Evolutionary conservation across 1,140 invertebrate genomes (phyloP).

Genomic region (Anastrepha obliqua): DNA sequence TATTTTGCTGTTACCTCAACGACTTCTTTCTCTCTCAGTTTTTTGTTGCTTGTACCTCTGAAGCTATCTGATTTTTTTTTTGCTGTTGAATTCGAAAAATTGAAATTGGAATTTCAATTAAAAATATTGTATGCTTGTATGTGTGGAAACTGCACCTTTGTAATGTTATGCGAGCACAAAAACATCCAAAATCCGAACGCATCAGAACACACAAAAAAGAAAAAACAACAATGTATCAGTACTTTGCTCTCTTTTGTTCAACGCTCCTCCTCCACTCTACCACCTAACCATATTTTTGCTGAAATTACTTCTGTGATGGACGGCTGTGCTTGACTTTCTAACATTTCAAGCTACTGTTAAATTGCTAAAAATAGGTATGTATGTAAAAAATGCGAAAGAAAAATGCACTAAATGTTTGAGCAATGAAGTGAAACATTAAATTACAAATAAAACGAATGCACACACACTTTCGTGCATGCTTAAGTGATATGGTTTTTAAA

Average conservation of each 20-base stretch:
- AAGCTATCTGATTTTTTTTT: neutral
- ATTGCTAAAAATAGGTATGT: neutral
- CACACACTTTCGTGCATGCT: neutral
- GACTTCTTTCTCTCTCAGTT: neutral
- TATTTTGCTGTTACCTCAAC: neutral
- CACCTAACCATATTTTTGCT: too few relatives aligned
- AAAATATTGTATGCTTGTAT: neutral
- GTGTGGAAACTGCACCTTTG: neutral
- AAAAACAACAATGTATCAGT: neutral
- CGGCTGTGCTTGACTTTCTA: conserved; percentile 7
- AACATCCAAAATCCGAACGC: neutral
- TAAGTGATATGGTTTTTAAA: too few relatives aligned
- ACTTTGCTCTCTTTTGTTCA: neutral
- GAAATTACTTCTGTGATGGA: neutral
- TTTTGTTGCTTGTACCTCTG: neutral
- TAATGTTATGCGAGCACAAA: neutral
- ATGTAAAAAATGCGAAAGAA: neutral
- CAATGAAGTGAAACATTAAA: conserved; percentile 50
- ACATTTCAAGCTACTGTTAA: conserved; percentile 14
- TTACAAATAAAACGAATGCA: conserved; percentile 31
- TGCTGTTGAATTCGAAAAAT: conserved; percentile 25
- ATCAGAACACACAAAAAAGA: neutral
- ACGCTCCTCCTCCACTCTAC: neutral
- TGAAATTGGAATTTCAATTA: conserved; percentile 42
- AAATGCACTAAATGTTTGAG: conserved; percentile 36